Evolutionary conservation across 2,113 vertebrate genomes (phyloP).

Genomic region (Hypomesus transpacificus): DNA sequence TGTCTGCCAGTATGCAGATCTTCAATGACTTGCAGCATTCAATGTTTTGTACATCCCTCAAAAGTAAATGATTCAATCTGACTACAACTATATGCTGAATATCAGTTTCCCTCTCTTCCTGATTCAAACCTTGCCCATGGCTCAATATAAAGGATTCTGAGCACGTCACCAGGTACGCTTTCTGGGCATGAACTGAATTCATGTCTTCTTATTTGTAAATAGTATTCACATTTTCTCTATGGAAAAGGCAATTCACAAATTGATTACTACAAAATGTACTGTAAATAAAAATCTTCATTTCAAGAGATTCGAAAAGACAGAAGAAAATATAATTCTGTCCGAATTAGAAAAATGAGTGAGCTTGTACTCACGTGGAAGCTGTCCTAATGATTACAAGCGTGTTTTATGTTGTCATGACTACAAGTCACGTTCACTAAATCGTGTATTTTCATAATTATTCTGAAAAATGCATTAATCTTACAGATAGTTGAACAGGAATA

Average conservation of each 20-base stretch:
- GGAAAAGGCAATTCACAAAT: neutral
- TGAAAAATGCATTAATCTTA: neutral
- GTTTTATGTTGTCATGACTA: constrained; percentile 8
- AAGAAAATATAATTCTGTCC: neutral
- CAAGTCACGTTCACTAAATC: neutral
- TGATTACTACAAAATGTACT: neutral
- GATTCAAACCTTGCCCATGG: constrained; percentile 20
- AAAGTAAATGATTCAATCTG: constrained; percentile 43
- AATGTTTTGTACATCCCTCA: constrained; percentile 49
- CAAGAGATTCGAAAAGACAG: neutral
- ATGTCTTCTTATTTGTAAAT: constrained; percentile 16
- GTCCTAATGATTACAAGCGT: neutral
- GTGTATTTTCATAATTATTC: neutral
- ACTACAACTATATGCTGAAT: constrained; percentile 54
- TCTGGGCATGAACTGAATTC: constrained; percentile 17
- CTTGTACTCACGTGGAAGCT: neutral
- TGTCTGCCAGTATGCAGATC: constrained; percentile 63
- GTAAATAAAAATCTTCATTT: neutral
- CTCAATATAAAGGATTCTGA: constrained; percentile 37
- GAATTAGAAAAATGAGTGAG: neutral
- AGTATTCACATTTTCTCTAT: neutral
- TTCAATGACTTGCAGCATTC: constrained; percentile 57
- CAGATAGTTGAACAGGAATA: too few relatives aligned
- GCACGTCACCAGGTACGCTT: constrained; percentile 39
- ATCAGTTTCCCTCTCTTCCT: constrained; percentile 29